These are phyloP conservation scores for Neoaliturus tenellus DNA, from an alignment of 2,888 invertebrate species.

Conservation along the genomic window DNA sequence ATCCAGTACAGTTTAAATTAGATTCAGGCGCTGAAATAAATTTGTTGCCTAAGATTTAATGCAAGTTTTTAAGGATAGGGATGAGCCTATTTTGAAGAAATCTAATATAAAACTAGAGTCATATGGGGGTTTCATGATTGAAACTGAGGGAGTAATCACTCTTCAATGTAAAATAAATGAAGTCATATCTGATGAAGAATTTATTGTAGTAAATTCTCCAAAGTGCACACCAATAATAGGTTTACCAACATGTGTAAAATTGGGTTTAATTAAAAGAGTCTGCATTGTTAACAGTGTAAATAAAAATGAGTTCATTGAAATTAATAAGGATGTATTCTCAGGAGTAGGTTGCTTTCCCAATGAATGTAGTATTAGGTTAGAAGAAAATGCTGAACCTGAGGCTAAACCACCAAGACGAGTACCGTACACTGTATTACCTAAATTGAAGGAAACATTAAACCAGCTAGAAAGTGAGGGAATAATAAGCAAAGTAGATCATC, in stretches of 20 bases:
- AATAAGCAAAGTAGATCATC: not conserved
- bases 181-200: not conserved
- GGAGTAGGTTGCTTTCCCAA: not conserved
- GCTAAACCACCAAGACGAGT: conserved; percentile 26
- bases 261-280: too few species aligned
- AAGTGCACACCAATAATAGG: too few species aligned
- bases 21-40: not conserved
- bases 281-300: too few species aligned
- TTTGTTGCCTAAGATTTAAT: not conserved
- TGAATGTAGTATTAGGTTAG: not conserved
- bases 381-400: not conserved
- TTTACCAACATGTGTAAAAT: too few species aligned
- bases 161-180: not conserved
- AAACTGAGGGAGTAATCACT: not conserved
- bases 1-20: not conserved
- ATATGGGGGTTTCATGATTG: not conserved
- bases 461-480: not conserved
- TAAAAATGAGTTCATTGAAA: conserved; percentile 5
- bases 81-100: not conserved
- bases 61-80: not conserved
- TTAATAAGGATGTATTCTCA: conserved; percentile 7
- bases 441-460: conserved; percentile 2
- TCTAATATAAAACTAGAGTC: not conserved
- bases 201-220: not conserved
- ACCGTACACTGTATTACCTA: conserved; percentile 3